Evolutionary conservation across 2,888 invertebrate genomes (phyloP), one percentile per base, ranked within the genome.

Genomic region (Chrysolina americana): DNA sequence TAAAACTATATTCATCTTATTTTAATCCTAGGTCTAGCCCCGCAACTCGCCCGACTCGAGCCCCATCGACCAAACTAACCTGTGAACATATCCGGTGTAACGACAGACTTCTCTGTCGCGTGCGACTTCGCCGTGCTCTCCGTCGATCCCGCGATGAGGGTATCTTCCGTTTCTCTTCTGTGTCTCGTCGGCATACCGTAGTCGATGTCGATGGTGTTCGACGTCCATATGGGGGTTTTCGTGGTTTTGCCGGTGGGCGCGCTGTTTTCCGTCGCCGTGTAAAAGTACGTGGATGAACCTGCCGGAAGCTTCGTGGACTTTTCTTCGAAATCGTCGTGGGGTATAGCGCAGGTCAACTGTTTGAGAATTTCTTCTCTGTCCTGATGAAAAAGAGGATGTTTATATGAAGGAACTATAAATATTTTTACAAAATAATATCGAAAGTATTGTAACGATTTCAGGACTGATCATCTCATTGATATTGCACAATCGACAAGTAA

Each of bases 331-430:
- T 84, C 83, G 44, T 85, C 84, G 65, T 86, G 76, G 1, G 81
- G 68, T 70, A 91, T 90, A 13, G 88, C 86, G 83, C 93, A 93
- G 1, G 92, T 91, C 28, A 93, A 87, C 77, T 92, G 90, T 80
- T 88, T 89, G 53, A 92, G 87, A 78, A 93, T 89, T 65, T 92
- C 91, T 83, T 92, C 92, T 1, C 90, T 90, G 88, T 92, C 91
- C 92, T 92, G 88, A 13, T 73, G 71, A 47, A 23, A 36, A 36
- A 36, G 3, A 8, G 8, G 36, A 59, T 9, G 23, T 59, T 9
- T 36, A 17, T n/a, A 15, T 47, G 4, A n/a, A 47, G 13, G 8
- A 4, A 36, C 3, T 36, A 36, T 8, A 36, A 3, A 36, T 48
- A 48, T 21, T 28, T 47, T 41, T 21, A 19, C 5, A n/a, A 6